These are phyloP conservation scores for Valencia hispanica DNA, from an alignment of 2,797 vertebrate genomes.

Conservation along the genomic window DNA sequence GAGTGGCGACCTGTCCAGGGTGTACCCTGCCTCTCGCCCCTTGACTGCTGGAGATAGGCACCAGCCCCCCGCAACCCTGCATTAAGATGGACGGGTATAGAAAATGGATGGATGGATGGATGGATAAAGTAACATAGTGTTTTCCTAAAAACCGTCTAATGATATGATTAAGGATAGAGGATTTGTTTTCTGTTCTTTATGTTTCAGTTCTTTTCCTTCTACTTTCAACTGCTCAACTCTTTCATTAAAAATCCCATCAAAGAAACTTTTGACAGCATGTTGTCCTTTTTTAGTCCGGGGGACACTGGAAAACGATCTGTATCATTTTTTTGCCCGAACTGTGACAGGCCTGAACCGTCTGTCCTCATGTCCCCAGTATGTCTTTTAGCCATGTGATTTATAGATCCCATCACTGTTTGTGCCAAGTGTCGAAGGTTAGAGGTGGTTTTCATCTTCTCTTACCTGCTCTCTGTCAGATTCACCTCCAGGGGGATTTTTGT, in stretches of 20 bases:
- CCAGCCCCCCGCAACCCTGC: too few relatives aligned
- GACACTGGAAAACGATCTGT: neutral
- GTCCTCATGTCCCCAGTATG: slow-evolving; percentile 46
- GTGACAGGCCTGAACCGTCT: slow-evolving; percentile 47
- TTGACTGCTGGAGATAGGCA: too few relatives aligned
- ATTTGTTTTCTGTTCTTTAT: neutral
- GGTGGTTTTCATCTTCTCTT: slow-evolving; percentile 36
- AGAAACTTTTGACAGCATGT: slow-evolving; percentile 9
- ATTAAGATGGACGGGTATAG: too few relatives aligned
- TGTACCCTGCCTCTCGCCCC: too few relatives aligned
- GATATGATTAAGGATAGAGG: neutral
- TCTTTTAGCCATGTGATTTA: slow-evolving; percentile 50
- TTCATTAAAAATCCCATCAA: slow-evolving; percentile 19
- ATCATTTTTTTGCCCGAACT: slow-evolving; percentile 35
- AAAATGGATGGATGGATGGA: too few relatives aligned
- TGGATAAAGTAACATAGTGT: neutral
- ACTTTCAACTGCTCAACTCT: neutral
- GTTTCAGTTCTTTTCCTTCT: slow-evolving; percentile 14
- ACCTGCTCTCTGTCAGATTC: slow-evolving; percentile 3
- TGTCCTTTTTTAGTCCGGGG: slow-evolving; percentile 1
- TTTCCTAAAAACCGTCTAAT: neutral
- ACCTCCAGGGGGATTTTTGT: slow-evolving; percentile 23
- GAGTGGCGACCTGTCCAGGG: too few relatives aligned
- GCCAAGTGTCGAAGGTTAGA: slow-evolving; percentile 33
- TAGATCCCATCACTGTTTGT: slow-evolving; percentile 26